Percentiles rank a stretch among this genome's conserved stretches.
Conservation (phyloP, 2,113 vertebrate species). For the Excalfactoria chinensis region DNA sequence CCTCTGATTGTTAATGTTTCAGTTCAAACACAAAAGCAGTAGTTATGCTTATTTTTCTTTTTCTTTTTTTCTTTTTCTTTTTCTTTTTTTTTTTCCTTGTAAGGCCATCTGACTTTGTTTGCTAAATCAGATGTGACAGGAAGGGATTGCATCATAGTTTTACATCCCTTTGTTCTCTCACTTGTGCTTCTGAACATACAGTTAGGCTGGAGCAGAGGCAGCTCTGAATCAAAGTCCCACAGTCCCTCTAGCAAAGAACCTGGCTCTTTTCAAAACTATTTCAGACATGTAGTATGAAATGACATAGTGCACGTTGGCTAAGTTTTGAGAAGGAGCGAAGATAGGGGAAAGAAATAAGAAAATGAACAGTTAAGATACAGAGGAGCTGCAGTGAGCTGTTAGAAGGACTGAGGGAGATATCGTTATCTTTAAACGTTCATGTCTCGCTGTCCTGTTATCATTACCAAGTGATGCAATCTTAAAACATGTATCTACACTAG, state of each 20-base stretch:
- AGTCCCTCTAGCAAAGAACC: not conserved
- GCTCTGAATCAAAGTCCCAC: not conserved
- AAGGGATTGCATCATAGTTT: constrained; percentile 34
- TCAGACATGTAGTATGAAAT: not conserved
- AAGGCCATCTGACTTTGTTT: constrained; percentile 18
- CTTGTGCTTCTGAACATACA: not conserved
- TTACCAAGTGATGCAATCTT: constrained; percentile 27
- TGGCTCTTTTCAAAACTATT: not conserved
- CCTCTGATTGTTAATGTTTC: constrained; percentile 11
- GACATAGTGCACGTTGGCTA: not conserved
- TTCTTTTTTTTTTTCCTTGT: not conserved
- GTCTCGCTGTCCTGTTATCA: constrained; percentile 35
- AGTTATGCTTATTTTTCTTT: not conserved
- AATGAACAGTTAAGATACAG: not conserved
- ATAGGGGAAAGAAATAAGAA: not conserved
- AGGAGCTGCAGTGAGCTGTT: not conserved
- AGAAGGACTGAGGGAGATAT: not conserved
- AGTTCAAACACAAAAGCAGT: not conserved
- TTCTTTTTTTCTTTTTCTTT: not conserved
- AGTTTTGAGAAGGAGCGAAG: not conserved
- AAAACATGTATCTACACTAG: constrained; percentile 35
- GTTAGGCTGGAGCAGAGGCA: not conserved
- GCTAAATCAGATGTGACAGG: constrained; percentile 44
- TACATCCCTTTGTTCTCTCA: not conserved
- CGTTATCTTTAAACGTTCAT: constrained; percentile 52